Evolutionary conservation across 2,113 vertebrate genomes (phyloP).

Genomic region (Erythrolamprus reginae): DNA sequence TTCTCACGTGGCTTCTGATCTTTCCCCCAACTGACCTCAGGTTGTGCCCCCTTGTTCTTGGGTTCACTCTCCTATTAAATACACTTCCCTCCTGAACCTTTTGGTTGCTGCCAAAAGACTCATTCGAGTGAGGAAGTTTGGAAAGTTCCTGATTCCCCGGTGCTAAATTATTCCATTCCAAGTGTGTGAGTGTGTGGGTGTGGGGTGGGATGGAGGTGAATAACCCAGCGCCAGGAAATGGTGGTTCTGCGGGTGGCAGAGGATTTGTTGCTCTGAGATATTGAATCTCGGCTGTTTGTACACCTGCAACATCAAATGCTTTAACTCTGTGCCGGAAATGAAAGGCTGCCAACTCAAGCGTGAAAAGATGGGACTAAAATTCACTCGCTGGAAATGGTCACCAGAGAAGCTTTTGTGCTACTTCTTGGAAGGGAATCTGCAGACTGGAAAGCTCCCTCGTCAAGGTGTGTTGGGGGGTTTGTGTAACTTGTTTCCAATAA

Average conservation of each 20-base stretch:
- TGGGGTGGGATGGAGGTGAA: too few species aligned
- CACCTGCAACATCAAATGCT: neutral
- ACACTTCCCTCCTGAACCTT: too few species aligned
- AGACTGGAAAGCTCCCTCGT: neutral
- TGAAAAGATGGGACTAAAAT: neutral
- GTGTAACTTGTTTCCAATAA: neutral
- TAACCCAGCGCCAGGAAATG: neutral
- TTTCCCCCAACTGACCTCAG: too few species aligned
- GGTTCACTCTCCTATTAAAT: too few species aligned
- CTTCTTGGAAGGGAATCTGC: neutral
- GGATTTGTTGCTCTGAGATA: neutral
- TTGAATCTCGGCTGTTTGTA: neutral
- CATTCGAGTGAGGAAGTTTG: neutral
- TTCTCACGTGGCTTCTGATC: too few species aligned
- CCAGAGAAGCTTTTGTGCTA: neutral
- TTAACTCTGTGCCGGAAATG: neutral
- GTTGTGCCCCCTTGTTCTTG: too few species aligned
- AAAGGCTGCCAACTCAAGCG: slow-evolving; percentile 21
- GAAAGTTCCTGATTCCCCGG: neutral
- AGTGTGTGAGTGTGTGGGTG: too few species aligned
- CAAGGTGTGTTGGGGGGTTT: neutral
- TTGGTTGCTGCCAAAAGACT: neutral
- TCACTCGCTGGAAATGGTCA: slow-evolving; percentile 4
- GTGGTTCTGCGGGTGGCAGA: fast-evolving
- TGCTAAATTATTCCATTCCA: neutral